These are phyloP conservation scores for Helobdella robusta DNA, from an alignment of 2,888 invertebrate genomes.

Conservation along the genomic window DNA sequence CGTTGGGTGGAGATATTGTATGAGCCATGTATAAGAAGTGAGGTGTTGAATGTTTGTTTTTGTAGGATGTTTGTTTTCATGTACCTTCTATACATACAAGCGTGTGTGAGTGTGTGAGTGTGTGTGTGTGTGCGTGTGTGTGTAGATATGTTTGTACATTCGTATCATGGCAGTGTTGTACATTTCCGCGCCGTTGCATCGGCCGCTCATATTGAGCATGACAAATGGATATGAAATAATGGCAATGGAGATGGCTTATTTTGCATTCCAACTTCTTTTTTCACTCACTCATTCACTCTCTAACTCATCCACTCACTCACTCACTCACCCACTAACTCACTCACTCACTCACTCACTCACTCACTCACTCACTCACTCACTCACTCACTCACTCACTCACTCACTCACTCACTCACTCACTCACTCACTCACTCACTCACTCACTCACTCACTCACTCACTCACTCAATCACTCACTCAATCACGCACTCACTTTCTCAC, in stretches of 20 bases:
- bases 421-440: constrained; percentile 10
- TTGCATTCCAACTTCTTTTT: not conserved
- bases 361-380: not conserved
- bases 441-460: constrained; percentile 10
- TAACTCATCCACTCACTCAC: not conserved
- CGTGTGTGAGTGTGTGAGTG: not conserved
- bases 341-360: not conserved
- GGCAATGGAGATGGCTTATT: not conserved
- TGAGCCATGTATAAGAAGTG: no score
- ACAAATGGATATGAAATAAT: not conserved
- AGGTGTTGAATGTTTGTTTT: no score
- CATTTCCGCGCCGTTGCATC: not conserved
- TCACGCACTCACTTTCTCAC: not conserved
- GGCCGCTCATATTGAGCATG: not conserved
- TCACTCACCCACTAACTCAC: not conserved
- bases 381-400: not conserved
- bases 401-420: not conserved
- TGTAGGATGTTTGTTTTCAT: no score
- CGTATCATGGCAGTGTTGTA: no score
- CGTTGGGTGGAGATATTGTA: no score
- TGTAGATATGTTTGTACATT: not conserved
- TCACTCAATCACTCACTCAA: not conserved
- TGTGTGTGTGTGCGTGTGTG: not conserved
- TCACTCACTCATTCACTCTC: not conserved
- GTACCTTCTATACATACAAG: not conserved